Evolutionary conservation across 2,113 vertebrate species (phyloP), one percentile per base, ranked within the genome.

Genomic region (Scophthalmus maximus): DNA sequence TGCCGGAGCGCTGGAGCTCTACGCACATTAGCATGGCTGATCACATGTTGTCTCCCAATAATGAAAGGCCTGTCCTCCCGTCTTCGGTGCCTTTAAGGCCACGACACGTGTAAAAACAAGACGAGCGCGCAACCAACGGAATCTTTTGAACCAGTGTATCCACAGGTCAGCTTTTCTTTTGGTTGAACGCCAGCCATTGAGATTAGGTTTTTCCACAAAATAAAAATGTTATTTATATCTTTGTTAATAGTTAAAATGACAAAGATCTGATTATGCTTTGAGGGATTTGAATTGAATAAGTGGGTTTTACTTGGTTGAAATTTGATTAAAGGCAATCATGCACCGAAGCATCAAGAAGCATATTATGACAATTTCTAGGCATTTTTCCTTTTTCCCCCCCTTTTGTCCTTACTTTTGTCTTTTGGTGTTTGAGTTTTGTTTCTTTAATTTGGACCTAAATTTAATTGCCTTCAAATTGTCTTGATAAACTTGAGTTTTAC

Each of bases 41-140:
- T 89, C 85, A 87, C 86, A 89, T 85, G 84, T 44, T 59, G 61
- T 70, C 57, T n/a, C 20, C 23, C 27, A 55, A 87, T 80, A 88
- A 82, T 80, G 73, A 62, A 38, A 36, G 36, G 46, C 25, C 61
- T 82, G 83, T 85, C 60, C 60, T 51, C 51, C n/a, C 30, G 47
- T 71, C 36, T 70, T 9, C 25, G 67, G 55, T 51, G 63, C 64
- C 34, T 40, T n/a, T 6, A 42, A 70, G 65, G 55, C 75, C 9
- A 15, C 18, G 62, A 38, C 32, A 36, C 76, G 36, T 18, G 26
- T 36, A 44, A 51, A 44, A 51, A 51, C 17, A 1, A 60, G 23
- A 65, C 38, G 18, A 72, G 5, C 5, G 6, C 69, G 40, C 23
- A 42, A 23, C 14, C 8, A 36, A 30, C 52, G 23, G 17, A 58